A percentile compares a stretch with the other conserved stretches of the same genome.
phyloP scores from a whole-genome alignment of 2,113 vertebrate species.

The Notechis scutatus region DNA sequence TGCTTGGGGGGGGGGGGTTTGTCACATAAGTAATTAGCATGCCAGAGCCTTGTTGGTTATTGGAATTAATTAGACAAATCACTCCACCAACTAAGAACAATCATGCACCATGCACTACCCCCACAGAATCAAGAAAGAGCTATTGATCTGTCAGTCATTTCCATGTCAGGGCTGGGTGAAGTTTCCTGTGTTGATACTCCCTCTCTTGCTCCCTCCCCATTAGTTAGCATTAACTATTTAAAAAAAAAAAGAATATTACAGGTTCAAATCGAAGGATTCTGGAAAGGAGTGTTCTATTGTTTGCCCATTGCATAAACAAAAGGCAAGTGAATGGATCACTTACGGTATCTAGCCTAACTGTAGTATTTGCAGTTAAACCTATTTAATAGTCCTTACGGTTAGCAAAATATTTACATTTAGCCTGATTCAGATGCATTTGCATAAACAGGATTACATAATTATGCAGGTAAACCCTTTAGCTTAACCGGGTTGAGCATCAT shows the following conservation, averaged over 20 bases:
- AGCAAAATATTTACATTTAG: constrained; percentile 4
- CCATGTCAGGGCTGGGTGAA: background rate
- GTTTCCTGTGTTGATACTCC: background rate
- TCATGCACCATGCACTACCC: background rate
- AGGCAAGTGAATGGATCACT: background rate
- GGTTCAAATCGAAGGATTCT: background rate
- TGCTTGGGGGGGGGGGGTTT: fast-evolving
- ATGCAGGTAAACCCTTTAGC: background rate
- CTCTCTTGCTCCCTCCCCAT: background rate
- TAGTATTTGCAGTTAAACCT: background rate
- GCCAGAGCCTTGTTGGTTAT: background rate
- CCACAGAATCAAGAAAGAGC: background rate
- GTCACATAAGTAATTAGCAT: background rate
- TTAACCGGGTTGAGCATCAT: background rate
- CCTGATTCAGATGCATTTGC: background rate
- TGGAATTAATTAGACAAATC: background rate
- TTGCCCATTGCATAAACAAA: background rate
- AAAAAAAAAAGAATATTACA: fast-evolving
- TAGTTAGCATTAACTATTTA: background rate
- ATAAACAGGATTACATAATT: constrained; percentile 6
- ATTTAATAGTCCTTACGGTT: background rate
- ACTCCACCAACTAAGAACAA: background rate
- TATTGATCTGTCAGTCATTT: background rate
- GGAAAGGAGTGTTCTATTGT: background rate
- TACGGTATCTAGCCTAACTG: background rate